Base-by-base conservation (phyloP, 2,113 vertebrate species). In the Galbula dea region DNA sequence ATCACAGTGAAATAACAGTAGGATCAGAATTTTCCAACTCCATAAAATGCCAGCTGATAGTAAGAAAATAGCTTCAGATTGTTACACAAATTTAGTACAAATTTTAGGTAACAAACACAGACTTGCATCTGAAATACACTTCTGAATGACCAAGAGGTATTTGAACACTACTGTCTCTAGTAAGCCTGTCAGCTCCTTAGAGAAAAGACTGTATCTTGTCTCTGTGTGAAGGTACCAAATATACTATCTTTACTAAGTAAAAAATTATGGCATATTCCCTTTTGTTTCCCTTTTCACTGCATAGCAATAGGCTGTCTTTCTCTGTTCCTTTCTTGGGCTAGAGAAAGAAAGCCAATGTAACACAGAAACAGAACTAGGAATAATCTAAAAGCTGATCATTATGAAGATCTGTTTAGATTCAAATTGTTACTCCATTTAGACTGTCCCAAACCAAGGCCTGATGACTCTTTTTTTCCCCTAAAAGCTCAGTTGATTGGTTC, bases 91-190 rank as follows among this genome's bases (percentile, higher is more conserved):
- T 11, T 29, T 45, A 93, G 32, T 52, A 86, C 48, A 51, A 73
- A 54, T 91, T 92, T 72, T 37, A 77, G 45, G 48, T 79, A 92
- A 93, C 22, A 87, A 55, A 74, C 36, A 88, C 62, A 94, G 92
- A 66, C 54, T 39, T 78, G 83, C 45, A 74, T 52, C 49, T 93
- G 81, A 95, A 91, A 81, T 46, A 69, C 58, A 69, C 30, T 68
- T 82, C 66, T 62, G 22, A 78, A 30, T 41, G 30, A 63, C 27
- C 1, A 3, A 58, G 26, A 69, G 46, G 5, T 58, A 78, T 34
- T 39, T 69, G 63, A 72, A 83, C 27, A 55, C 29, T 46, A 21
- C 11, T 41, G 87, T 30, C 88, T 63, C 52, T 48, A 72, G 36
- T 54, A 63, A 66, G 36, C 22, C 45, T 66, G 24, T 34, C 58